Evolutionary conservation across 2,113 vertebrate species (phyloP).

Genomic region (Phalacrocorax pelagicus): DNA sequence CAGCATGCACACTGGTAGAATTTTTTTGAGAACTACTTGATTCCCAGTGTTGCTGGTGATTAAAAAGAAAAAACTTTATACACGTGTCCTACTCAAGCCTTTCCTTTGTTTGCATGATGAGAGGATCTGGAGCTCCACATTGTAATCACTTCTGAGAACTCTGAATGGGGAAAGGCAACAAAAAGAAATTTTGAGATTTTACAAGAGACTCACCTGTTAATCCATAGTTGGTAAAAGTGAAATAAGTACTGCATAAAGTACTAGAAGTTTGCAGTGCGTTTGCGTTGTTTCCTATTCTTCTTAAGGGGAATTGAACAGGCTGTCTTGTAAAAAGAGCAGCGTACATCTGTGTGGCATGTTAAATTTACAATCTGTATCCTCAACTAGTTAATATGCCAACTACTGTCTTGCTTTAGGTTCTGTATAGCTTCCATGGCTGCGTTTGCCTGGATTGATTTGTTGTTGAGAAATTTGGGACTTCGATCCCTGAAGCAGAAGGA

Average conservation of each 20-base stretch:
- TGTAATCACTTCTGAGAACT: background rate
- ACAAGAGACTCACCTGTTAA: background rate
- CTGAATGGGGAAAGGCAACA: background rate
- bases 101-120: background rate
- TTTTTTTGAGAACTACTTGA: background rate
- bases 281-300: background rate
- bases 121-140: background rate
- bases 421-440: background rate
- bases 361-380: background rate
- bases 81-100: background rate
- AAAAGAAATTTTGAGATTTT: background rate
- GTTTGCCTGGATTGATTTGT: background rate
- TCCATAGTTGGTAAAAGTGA: background rate
- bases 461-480: constrained; percentile 15
- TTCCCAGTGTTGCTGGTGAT: background rate
- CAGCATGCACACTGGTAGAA: background rate
- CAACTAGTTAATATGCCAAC: background rate
- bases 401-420: background rate
- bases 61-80: background rate
- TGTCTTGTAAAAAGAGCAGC: background rate
- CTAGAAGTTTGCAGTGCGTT: background rate
- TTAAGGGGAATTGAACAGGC: background rate
- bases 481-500: background rate
- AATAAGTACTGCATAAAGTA: background rate
- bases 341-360: accelerated